A percentile compares a stretch with the other conserved stretches of the same genome.
Evolutionary conservation across 2,888 invertebrate genomes (phyloP).

Genomic region (Drosophila atroscutellata): DNA sequence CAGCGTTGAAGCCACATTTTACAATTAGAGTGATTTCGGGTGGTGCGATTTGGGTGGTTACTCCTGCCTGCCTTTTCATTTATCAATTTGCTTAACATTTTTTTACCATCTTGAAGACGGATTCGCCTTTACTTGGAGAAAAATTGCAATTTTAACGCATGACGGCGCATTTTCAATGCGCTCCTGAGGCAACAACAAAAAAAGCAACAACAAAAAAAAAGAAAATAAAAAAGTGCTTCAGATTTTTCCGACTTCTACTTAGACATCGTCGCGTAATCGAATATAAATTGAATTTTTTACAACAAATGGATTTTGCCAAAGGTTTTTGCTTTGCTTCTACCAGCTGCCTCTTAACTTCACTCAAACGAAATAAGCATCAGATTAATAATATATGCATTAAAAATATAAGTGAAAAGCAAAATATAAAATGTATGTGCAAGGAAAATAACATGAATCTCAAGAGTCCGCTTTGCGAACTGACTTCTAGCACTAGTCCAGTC

Average conservation of each 20-base stretch:
- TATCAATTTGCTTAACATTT: conserved; percentile 70
- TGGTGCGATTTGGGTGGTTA: conserved; percentile 8
- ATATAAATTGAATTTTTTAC: conserved; percentile 75
- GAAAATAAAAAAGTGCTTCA: conserved; percentile 33
- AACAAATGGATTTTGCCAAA: conserved; percentile 75
- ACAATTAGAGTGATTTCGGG: conserved; percentile 56
- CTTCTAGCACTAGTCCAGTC: conserved; percentile 9
- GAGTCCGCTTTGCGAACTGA: background rate
- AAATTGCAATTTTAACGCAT: conserved; percentile 81
- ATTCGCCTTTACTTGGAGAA: conserved; percentile 24
- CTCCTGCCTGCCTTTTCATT: conserved; percentile 53
- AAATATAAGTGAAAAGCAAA: conserved; percentile 28
- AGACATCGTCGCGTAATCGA: conserved; percentile 78
- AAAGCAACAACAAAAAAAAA: background rate
- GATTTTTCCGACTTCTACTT: conserved; percentile 60
- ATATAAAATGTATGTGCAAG: background rate
- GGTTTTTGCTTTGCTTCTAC: conserved; percentile 26
- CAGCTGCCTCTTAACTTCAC: conserved; percentile 50
- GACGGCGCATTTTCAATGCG: conserved; percentile 73
- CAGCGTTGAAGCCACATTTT: conserved; percentile 27
- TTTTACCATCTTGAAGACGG: conserved; percentile 12
- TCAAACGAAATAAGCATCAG: conserved; percentile 69
- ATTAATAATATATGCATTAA: conserved; percentile 75
- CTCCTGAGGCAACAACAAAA: conserved; percentile 40
- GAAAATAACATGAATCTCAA: background rate